Base-by-base conservation (phyloP, 2,113 vertebrate genomes). In the Pachyramphus minor region DNA sequence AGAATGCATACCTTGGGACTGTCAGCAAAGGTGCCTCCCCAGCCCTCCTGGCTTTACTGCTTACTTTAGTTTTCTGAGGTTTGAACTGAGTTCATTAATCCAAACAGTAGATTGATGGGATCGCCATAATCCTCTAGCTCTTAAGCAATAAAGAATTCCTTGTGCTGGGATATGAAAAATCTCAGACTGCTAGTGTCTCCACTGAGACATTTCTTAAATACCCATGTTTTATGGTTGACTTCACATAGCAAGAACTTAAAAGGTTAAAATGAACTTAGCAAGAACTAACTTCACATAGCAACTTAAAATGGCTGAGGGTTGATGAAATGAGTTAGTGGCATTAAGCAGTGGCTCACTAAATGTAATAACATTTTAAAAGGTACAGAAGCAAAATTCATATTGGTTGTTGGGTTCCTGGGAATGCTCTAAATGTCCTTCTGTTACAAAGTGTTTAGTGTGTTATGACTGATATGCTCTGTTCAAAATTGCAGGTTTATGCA, bases 401-500 rank as follows among this genome's bases (percentile, higher is more conserved):
- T 6, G 7, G 39, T 76, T 2, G 0, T 56, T 71, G 62, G 53
- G 16, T 76, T 71, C 56, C 90, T 31, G 24, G 60, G 52, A 71
- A 58, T 45, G 58, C 88, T 80, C 52, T 82, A 53, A 69, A 86
- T 16, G 39, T 77, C 84, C 39, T 71, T 88, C 60, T 67, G 6
- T 60, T 87, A 39, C 56, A 20, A 93, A 90, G 30, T 39, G 33
- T 66, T 53, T 60, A 7, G 19, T 37, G 12, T 84, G 44, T 59
- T 78, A 31, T 33, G 86, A 96, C 86, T 81, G 49, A 94, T 64
- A 28, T 44, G 30, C 96, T 96, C 93, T 87, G 27, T 96, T 97
- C 94, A 62, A 77, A 94, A 96, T 79, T 94, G 77, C 98, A 99
- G 99, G 99, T 98, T 98, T 99, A 96, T 99, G 99, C 96, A 99